Base-by-base conservation (phyloP, 1,140 invertebrate genomes). In the Hermetia illucens region DNA sequence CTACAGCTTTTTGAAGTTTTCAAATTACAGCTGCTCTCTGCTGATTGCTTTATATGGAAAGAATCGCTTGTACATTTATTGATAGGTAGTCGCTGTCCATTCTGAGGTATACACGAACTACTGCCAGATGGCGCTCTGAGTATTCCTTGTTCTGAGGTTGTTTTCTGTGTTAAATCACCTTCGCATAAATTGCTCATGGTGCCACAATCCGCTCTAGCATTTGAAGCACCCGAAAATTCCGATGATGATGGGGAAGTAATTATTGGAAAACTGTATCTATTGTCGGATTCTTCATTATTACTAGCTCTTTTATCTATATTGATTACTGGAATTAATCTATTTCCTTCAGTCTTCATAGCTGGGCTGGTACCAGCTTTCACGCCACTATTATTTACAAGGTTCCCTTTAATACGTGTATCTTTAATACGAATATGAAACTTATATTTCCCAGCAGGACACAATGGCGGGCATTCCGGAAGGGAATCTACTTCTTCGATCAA, bases 401-500 rank as follows among this genome's bases (percentile, higher is more conserved):
- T 52, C 19, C 60, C 50, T 16, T 55, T 52, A 18, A 60, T 33
- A 34, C 50, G 44, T 1, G 48, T 39, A 29, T 47, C 56, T n/a
- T 50, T 48, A 2, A 61, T 47, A 3, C 57, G 52, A 21, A 61
- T 49, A 34, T 60, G 53, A 19, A 61, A 57, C 30, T 56, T 55
- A 40, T 55, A 61, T 41, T 57, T 54, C 10, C 77, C 75, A 33
- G 73, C 67, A 24, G 81, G 82, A 63, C 76, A 74, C 34, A 66
- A 62, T 2, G 82, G 81, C 15, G 75, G 70, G 6, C 66, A 62
- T 8, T 71, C 65, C 8, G 74, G 70, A 31, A 66, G 53, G 37
- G 47, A 62, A 50, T 85, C 76, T 39, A 84, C 59, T 59, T 87
- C 79, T 57, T 86, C 77, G 32, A 91, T 84, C 2, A 83, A 56